Evolutionary conservation across 1,140 invertebrate genomes (phyloP).

Genomic region (Hormaphis cornu): DNA sequence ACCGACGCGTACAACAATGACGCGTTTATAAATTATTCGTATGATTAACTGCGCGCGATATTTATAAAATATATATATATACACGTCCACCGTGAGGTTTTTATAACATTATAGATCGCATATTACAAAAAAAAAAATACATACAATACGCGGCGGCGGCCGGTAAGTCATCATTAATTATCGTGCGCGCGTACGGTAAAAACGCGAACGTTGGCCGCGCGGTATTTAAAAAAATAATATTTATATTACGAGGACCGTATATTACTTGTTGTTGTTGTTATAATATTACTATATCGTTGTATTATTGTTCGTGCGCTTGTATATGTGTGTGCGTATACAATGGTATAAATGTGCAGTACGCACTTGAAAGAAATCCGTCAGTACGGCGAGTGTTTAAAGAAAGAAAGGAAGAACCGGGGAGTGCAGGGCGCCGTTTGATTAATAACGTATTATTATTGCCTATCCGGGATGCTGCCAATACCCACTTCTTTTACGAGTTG

Average conservation of each 20-base stretch:
- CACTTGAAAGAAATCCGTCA: constrained; percentile 23
- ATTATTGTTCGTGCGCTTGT: not conserved
- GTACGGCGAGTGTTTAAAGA: not conserved
- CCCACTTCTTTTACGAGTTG: not conserved
- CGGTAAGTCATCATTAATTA: not conserved
- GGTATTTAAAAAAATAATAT: not conserved
- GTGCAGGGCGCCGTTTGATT: constrained; percentile 9
- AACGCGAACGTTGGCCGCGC: not conserved
- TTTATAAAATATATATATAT: too few species aligned
- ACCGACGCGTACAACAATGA: too few species aligned
- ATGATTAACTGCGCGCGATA: too few species aligned
- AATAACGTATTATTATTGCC: not conserved
- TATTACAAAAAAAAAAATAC: not conserved
- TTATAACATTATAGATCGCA: not conserved
- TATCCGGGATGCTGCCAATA: not conserved
- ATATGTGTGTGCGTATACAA: too few species aligned
- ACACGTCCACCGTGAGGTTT: too few species aligned
- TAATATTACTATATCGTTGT: not conserved
- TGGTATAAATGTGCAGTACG: too few species aligned
- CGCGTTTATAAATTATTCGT: too few species aligned
- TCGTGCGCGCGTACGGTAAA: not conserved
- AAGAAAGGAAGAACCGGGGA: too few species aligned
- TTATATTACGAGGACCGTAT: not conserved
- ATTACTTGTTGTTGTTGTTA: not conserved
- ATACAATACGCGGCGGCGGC: not conserved